Percentiles rank a stretch among this genome's conserved stretches.
These are phyloP conservation scores for Drosophila infuscata DNA, from an alignment of 2,888 invertebrate species.

Conservation along the genomic window DNA sequence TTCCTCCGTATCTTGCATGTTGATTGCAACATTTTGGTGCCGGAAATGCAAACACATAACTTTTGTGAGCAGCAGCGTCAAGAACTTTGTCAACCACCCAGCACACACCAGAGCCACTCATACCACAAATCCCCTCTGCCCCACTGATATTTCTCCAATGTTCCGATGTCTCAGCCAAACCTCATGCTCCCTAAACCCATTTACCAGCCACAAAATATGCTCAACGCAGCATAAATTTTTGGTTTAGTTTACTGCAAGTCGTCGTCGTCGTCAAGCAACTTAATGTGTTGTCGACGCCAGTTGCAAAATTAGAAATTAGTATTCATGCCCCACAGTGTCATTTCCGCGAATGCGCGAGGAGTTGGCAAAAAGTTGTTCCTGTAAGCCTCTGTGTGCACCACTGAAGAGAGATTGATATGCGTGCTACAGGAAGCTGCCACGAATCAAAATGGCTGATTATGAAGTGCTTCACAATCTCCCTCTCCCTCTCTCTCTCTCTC, in stretches of 20 bases:
- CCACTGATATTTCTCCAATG: conserved; percentile 23
- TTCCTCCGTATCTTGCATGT: conserved; percentile 21
- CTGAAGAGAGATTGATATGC: conserved; percentile 60
- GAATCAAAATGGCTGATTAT: conserved; percentile 65
- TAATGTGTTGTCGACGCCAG: conserved; percentile 75
- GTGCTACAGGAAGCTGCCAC: conserved; percentile 51
- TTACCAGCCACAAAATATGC: conserved; percentile 70
- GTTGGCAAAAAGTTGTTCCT: conserved; percentile 54
- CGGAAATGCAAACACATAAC: conserved; percentile 77
- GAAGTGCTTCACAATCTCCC: conserved; percentile 53
- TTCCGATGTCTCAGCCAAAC: conserved; percentile 43
- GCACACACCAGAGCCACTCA: neutral
- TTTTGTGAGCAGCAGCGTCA: conserved; percentile 63
- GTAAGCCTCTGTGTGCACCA: conserved; percentile 45
- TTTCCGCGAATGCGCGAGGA: conserved; percentile 77
- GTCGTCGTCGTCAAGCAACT: conserved; percentile 47
- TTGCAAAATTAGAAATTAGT: conserved; percentile 83
- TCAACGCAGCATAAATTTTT: conserved; percentile 68
- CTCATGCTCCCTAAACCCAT: conserved; percentile 49
- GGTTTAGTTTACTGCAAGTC: conserved; percentile 67
- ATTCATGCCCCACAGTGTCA: conserved; percentile 84
- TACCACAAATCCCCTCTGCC: conserved; percentile 3
- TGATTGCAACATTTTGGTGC: conserved; percentile 54
- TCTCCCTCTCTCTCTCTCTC: neutral
- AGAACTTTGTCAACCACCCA: conserved; percentile 3